A percentile compares a stretch with the other conserved stretches of the same genome.
Conservation (phyloP, 2,888 invertebrate genomes). For the Drosophila mercatorum region DNA sequence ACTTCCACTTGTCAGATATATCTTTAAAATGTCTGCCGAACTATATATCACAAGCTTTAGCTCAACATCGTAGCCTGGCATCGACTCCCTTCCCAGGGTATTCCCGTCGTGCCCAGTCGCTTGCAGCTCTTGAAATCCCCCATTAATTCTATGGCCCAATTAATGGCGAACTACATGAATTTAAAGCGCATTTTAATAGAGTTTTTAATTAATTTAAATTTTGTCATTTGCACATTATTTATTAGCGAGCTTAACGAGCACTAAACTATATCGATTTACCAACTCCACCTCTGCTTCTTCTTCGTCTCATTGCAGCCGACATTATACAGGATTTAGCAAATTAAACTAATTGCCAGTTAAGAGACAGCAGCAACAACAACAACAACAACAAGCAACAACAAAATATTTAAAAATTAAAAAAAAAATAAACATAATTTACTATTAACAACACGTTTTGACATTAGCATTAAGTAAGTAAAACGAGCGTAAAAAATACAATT, state of each 20-base stretch:
- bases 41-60: too few relatives aligned
- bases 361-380: slow-evolving; percentile 37
- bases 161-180: slow-evolving; percentile 38
- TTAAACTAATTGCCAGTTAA: slow-evolving; percentile 75
- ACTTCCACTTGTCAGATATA: not conserved
- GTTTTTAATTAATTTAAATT: slow-evolving; percentile 71
- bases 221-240: slow-evolving; percentile 56
- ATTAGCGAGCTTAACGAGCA: slow-evolving; percentile 60
- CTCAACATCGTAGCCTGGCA: too few relatives aligned
- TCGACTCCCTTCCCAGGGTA: not conserved
- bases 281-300: slow-evolving; percentile 5
- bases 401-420: slow-evolving; percentile 7
- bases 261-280: slow-evolving; percentile 53
- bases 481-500: slow-evolving; percentile 28
- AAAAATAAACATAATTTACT: slow-evolving; percentile 27
- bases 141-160: slow-evolving; percentile 33
- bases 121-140: not conserved
- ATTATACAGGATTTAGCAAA: slow-evolving; percentile 82
- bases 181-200: slow-evolving; percentile 45
- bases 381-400: slow-evolving; percentile 6
- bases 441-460: slow-evolving; percentile 59
- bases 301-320: slow-evolving; percentile 73
- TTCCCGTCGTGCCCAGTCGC: too few relatives aligned
- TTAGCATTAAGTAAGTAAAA: slow-evolving; percentile 72
- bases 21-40: not conserved